Evolutionary conservation across 2,113 vertebrate genomes (phyloP).

Genomic region (Eclectus roratus): DNA sequence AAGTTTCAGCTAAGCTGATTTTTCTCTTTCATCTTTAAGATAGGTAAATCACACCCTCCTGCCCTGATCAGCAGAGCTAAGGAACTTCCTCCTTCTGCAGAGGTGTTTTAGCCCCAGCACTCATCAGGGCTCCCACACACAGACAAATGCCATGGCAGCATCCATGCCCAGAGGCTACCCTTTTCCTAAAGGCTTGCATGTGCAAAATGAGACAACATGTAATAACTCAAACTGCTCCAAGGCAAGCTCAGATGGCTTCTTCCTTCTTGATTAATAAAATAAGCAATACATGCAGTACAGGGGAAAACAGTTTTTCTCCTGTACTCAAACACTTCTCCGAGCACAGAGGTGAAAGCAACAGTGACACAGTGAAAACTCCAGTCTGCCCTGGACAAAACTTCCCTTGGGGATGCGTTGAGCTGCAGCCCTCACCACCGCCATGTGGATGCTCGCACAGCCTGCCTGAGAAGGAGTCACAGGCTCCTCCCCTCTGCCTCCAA

Average conservation of each 20-base stretch:
- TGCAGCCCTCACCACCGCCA: not conserved
- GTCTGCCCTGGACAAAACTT: not conserved
- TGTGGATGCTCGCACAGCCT: rapidly evolving
- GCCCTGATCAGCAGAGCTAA: not conserved
- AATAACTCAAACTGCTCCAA: not conserved
- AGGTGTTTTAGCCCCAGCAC: not conserved
- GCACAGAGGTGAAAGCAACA: not conserved
- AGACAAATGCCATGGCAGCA: not conserved
- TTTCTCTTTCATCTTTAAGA: conserved; percentile 38
- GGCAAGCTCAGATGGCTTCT: not conserved
- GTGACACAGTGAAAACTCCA: not conserved
- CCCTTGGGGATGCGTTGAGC: rapidly evolving
- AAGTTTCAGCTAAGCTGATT: not conserved
- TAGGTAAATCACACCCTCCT: not conserved
- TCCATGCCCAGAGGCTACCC: not conserved
- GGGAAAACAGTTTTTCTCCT: not conserved
- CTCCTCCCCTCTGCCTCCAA: rapidly evolving
- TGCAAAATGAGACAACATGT: not conserved
- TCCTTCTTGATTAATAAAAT: not conserved
- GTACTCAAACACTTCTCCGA: not conserved
- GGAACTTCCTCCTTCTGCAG: not conserved
- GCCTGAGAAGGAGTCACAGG: too few species aligned
- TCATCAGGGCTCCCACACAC: rapidly evolving
- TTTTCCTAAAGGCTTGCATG: not conserved
- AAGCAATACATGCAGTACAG: not conserved